phyloP scores from a whole-genome alignment of 2,113 vertebrate genomes.

The Hystrix cristata region DNA sequence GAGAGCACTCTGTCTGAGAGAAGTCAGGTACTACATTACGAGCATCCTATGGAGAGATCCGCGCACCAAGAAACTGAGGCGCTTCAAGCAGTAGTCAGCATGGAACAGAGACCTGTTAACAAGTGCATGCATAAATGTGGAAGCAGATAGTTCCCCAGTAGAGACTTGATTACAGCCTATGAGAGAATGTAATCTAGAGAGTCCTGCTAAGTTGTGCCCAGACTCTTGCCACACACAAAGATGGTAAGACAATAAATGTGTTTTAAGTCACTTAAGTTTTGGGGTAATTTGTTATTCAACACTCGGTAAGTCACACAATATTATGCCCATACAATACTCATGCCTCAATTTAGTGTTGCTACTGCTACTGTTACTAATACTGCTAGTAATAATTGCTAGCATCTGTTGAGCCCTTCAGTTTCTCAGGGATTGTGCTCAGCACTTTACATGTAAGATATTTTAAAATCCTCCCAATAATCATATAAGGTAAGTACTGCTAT shows the following conservation, averaged over 20 bases:
- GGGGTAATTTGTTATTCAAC: neutral
- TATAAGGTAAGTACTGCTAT: neutral
- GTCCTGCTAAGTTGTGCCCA: neutral
- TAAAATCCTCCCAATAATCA: slow-evolving; percentile 20
- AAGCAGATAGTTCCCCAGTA: neutral
- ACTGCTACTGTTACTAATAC: neutral
- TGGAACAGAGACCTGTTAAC: neutral
- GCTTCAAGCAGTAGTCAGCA: neutral
- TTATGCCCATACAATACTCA: neutral
- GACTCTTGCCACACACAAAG: slow-evolving; percentile 23
- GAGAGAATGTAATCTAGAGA: neutral
- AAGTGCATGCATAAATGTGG: neutral
- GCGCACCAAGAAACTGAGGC: neutral
- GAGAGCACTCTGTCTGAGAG: neutral
- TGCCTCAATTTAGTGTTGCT: neutral
- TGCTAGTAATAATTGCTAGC: neutral
- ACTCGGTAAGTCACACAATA: neutral
- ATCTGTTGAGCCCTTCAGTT: neutral
- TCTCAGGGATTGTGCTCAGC: neutral
- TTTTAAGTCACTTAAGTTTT: neutral
- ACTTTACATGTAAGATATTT: neutral
- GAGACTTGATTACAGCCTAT: neutral
- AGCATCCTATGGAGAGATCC: neutral
- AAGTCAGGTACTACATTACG: neutral
- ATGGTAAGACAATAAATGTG: slow-evolving; percentile 5